A percentile compares a stretch with the other conserved stretches of the same genome.
Conservation (phyloP, 35 echinoderm and acorn worm genomes). For the Strongylocentrotus purpuratus region DNA sequence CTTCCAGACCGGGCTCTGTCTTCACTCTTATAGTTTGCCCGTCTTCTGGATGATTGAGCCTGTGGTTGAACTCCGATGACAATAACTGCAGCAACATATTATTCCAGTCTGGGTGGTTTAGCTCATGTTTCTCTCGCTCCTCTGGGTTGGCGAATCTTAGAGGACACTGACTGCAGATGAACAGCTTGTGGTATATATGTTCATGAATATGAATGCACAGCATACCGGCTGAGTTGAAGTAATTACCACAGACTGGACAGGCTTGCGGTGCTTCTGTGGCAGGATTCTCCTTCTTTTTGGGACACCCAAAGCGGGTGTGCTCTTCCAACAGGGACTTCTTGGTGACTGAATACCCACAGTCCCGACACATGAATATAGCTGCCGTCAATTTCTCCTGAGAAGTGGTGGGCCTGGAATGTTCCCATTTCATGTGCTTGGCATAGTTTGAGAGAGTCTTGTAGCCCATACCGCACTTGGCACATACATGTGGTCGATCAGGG, state of each 20-base stretch:
- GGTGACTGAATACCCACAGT: conserved; percentile 39
- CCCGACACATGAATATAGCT: conserved; percentile 32
- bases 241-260: conserved; percentile 13
- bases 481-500: conserved; percentile 19
- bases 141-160: conserved; percentile 2
- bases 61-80: not conserved
- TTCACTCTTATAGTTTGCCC: not conserved
- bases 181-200: conserved; percentile 32
- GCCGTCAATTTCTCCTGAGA: conserved; percentile 1
- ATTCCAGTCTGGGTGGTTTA: conserved; percentile 24
- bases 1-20: conserved; percentile 8
- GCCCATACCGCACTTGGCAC: conserved; percentile 38
- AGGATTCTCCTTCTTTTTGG: conserved; percentile 5
- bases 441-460: conserved; percentile 44
- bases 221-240: conserved; percentile 1
- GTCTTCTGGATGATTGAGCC: not conserved
- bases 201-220: conserved; percentile 28
- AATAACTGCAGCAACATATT: not conserved
- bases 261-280: not conserved
- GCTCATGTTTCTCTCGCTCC: conserved; percentile 30
- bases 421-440: conserved; percentile 32
- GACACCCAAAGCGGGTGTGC: not conserved
- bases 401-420: not conserved
- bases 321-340: conserved; percentile 35
- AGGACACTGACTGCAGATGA: conserved; percentile 13